Evolutionary conservation across 1,140 invertebrate genomes (phyloP).

Genomic region (Calephelis nemesis): DNA sequence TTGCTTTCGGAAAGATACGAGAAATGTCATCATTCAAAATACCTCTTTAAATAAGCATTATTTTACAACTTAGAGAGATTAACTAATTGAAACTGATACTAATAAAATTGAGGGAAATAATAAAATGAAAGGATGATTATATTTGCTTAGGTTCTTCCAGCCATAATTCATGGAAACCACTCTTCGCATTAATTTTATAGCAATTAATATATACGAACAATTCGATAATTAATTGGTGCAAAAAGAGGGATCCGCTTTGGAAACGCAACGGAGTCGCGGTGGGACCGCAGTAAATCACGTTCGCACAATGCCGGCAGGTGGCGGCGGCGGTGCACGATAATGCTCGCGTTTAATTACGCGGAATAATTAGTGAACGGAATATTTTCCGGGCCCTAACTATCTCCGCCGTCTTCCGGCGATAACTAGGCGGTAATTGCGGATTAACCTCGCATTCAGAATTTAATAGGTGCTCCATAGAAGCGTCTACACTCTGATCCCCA

Average conservation of each 20-base stretch:
- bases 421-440: constrained; percentile 78
- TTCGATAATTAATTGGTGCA: constrained; percentile 76
- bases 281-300: constrained; percentile 73
- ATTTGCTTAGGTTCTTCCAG: constrained; percentile 25
- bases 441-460: constrained; percentile 77
- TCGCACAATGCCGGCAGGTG: constrained; percentile 74
- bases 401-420: constrained; percentile 77
- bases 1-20: too few species aligned
- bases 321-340: constrained; percentile 70
- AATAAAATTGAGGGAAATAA: too few species aligned
- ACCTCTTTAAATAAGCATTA: too few species aligned
- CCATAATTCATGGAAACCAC: constrained; percentile 41
- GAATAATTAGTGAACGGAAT: constrained; percentile 79
- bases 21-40: too few species aligned
- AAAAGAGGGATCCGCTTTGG: constrained; percentile 67
- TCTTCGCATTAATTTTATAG: constrained; percentile 68
- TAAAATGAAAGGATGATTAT: constrained; percentile 27
- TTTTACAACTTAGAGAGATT: too few species aligned
- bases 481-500: constrained; percentile 49
- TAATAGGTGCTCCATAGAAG: constrained; percentile 70
- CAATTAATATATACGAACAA: constrained; percentile 73
- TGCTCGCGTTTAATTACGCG: constrained; percentile 78
- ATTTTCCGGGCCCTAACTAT: constrained; percentile 78
- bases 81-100: too few species aligned
- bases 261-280: constrained; percentile 65